phyloP scores from a whole-genome alignment of 2,888 invertebrate species.

The Beris chalybata region DNA sequence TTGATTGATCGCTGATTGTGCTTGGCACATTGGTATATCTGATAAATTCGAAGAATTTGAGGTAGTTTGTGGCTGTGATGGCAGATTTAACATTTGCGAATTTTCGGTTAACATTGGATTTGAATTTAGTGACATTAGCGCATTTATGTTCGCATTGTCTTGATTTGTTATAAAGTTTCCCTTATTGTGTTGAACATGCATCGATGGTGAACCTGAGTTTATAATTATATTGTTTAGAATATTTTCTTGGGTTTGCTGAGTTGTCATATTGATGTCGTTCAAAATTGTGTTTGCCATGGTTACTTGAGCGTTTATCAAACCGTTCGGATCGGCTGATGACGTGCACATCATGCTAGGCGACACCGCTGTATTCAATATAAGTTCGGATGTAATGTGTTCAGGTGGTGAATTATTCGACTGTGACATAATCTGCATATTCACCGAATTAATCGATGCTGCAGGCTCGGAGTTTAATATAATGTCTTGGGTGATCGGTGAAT shows the following conservation, averaged over 20 bases:
- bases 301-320: slow-evolving; percentile 44
- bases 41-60: slow-evolving; percentile 34
- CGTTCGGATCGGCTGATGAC: slow-evolving; percentile 42
- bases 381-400: slow-evolving; percentile 59
- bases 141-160: slow-evolving; percentile 61
- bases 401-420: slow-evolving; percentile 40
- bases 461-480: slow-evolving; percentile 55
- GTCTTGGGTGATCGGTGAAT: slow-evolving; percentile 53
- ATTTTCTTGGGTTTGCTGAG: slow-evolving; percentile 51
- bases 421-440: slow-evolving; percentile 46
- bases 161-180: slow-evolving; percentile 68
- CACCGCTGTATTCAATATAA: slow-evolving; percentile 64
- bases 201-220: slow-evolving; percentile 39
- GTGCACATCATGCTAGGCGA: slow-evolving; percentile 65
- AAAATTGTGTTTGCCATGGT: slow-evolving; percentile 53
- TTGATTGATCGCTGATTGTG: slow-evolving; percentile 28
- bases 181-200: slow-evolving; percentile 39
- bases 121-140: slow-evolving; percentile 44
- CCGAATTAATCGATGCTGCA: slow-evolving; percentile 49
- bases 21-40: slow-evolving; percentile 32
- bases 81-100: slow-evolving; percentile 40
- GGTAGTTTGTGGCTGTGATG: slow-evolving; percentile 37
- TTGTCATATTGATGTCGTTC: slow-evolving; percentile 47
- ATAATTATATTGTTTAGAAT: slow-evolving; percentile 55
- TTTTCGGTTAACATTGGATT: slow-evolving; percentile 36